A percentile compares a stretch with the other conserved stretches of the same genome.
phyloP scores from a whole-genome alignment of 2,797 vertebrate species.

The Coregonus ussuriensis region DNA sequence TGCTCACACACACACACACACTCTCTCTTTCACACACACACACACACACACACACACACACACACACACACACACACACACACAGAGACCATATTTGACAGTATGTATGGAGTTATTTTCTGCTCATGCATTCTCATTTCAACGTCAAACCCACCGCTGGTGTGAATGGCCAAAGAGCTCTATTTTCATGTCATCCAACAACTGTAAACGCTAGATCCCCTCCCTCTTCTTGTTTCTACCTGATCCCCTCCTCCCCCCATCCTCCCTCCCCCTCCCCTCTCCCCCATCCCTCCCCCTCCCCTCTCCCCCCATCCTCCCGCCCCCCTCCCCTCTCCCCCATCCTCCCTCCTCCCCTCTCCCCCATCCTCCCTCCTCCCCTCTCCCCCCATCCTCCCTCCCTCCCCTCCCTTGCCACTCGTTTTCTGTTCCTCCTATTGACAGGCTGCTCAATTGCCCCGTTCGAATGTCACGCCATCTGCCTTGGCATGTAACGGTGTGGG shows the following conservation, averaged over 20 bases:
- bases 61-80: not conserved
- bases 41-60: not conserved
- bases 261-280: not conserved
- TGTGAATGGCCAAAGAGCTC: no score
- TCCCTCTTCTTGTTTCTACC: no score
- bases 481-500: conserved; percentile 49
- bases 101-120: no score
- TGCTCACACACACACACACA: not conserved
- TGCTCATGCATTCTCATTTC: no score
- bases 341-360: conserved; percentile 25
- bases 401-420: conserved; percentile 37
- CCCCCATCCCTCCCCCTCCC: conserved; percentile 24
- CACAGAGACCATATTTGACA: not conserved
- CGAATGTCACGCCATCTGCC: conserved; percentile 74
- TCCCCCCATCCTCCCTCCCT: no score
- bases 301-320: conserved; percentile 40
- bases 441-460: conserved; percentile 47
- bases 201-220: no score
- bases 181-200: no score
- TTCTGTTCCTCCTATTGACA: conserved; percentile 63
- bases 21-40: not conserved
- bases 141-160: no score
- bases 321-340: not conserved
- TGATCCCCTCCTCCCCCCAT: no score
- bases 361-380: conserved; percentile 8